phyloP scores from a whole-genome alignment of 2,113 vertebrate species.

The Apteryx owenii region DNA sequence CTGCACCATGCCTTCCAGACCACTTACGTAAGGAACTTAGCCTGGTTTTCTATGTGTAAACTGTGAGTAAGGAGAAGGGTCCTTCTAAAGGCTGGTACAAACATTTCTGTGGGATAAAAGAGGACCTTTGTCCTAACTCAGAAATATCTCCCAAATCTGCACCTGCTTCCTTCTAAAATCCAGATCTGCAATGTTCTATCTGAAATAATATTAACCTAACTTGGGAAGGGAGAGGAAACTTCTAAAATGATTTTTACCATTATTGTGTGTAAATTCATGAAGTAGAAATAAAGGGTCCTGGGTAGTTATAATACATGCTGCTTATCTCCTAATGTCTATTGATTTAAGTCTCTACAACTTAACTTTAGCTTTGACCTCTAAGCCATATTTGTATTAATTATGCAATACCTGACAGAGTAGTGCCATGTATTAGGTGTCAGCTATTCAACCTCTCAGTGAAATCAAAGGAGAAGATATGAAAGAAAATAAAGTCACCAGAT shows the following conservation, averaged over 20 bases:
- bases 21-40: accelerated
- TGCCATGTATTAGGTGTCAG: background rate
- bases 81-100: background rate
- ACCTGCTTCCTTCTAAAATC: background rate
- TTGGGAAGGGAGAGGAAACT: background rate
- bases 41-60: background rate
- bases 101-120: background rate
- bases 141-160: background rate
- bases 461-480: background rate
- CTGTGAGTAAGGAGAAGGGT: background rate
- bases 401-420: conserved; percentile 27
- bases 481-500: background rate
- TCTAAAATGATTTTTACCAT: conserved; percentile 14
- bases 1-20: background rate
- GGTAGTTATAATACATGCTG: background rate
- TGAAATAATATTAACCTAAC: conserved; percentile 28
- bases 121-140: background rate
- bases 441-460: conserved; percentile 12
- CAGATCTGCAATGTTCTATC: background rate
- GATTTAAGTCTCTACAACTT: conserved; percentile 27
- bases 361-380: background rate
- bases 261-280: background rate
- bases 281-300: conserved; percentile 25
- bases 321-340: background rate
- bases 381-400: conserved; percentile 43